Percentiles rank a stretch among this genome's conserved stretches.
These are phyloP conservation scores for Saccopteryx leptura DNA, from an alignment of 2,113 vertebrate genomes.

Conservation along the genomic window DNA sequence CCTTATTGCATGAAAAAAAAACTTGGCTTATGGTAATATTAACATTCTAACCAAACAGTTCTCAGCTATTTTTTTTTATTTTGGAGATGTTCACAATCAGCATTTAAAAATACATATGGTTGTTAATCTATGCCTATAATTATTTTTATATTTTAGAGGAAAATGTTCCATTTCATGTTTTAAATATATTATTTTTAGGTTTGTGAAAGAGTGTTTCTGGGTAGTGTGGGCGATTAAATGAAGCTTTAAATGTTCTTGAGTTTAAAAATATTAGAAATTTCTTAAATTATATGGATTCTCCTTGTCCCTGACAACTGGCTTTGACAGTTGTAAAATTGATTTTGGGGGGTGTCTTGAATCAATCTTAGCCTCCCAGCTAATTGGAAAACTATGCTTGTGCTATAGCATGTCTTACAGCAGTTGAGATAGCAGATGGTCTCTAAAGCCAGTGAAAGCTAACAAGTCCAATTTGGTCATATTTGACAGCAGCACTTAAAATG, in stretches of 20 bases:
- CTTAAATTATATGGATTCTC: slow-evolving; percentile 62
- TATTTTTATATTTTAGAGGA: slow-evolving; percentile 25
- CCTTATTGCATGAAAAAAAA: neutral
- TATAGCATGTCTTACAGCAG: slow-evolving; percentile 68
- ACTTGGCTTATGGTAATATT: neutral
- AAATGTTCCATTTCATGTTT: neutral
- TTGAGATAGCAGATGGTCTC: slow-evolving; percentile 63
- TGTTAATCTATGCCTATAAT: neutral
- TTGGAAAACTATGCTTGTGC: slow-evolving; percentile 77
- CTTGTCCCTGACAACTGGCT: slow-evolving; percentile 32
- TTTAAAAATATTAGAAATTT: slow-evolving; percentile 71
- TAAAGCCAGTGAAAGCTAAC: slow-evolving; percentile 74
- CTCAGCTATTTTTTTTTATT: neutral
- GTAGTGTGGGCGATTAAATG: slow-evolving; percentile 67
- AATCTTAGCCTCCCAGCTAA: slow-evolving; percentile 68
- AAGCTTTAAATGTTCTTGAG: slow-evolving; percentile 57
- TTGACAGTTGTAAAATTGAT: slow-evolving; percentile 57
- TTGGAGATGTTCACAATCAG: neutral
- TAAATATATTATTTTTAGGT: neutral
- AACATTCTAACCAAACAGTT: neutral
- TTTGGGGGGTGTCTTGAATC: slow-evolving; percentile 44
- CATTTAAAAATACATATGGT: neutral
- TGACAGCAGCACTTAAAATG: slow-evolving; percentile 74
- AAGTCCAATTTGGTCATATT: slow-evolving; percentile 57
- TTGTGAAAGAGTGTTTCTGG: neutral